Evolutionary conservation across 37 sponge, comb jelly and placozoan genomes (phyloP), one percentile per base, ranked within the genome.

Genomic region (Agelas oroides): DNA sequence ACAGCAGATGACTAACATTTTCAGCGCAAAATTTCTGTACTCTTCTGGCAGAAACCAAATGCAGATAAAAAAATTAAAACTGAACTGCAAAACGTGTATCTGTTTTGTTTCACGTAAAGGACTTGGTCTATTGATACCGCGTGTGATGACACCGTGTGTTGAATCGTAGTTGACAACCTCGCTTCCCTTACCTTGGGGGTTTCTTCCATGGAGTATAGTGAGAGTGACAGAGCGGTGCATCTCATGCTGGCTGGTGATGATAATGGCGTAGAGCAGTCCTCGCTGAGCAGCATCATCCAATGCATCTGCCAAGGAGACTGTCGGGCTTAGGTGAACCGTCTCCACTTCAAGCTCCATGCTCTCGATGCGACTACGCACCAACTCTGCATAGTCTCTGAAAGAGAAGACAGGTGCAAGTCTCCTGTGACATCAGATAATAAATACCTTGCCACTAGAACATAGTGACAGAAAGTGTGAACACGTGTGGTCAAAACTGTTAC

Each of bases 231-330:
- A 94, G 72, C 91, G 84, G 37, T 94, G 94, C 33, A 79, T 35
- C 84, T 94, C 94, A 53, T 94, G 91, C 70, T 94, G 94, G 24
- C 57, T 58, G 56, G 91, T 87, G 35, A 94, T 79, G 52, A 94
- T 87, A 41, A 94, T 65, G 52, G 85, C 84, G 37, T 90, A 94
- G 24, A 94, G 84, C 6, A 94, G 91, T 0, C 91, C 88, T 35
- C 88, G 76, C 41, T 70, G 70, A 46, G 84, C 90, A 25, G 91
- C 91, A 17, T 57, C 64, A 35, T 94, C 94, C 57, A 94, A 76
- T 0, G 85, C 84, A 52, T 90, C 94, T 1, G 85, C 76, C 40
- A 90, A 71, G 8, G 91, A 84, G 38, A 90, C 82, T 15, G 91
- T 84, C 59, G 85, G 88, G 65, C 78, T 74, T 6, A 94, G 91